Percentiles rank a stretch among this genome's conserved stretches.
Evolutionary conservation across 35 echinoderm and acorn worm genomes (phyloP).

Genomic region (Stichopus chloronotus): DNA sequence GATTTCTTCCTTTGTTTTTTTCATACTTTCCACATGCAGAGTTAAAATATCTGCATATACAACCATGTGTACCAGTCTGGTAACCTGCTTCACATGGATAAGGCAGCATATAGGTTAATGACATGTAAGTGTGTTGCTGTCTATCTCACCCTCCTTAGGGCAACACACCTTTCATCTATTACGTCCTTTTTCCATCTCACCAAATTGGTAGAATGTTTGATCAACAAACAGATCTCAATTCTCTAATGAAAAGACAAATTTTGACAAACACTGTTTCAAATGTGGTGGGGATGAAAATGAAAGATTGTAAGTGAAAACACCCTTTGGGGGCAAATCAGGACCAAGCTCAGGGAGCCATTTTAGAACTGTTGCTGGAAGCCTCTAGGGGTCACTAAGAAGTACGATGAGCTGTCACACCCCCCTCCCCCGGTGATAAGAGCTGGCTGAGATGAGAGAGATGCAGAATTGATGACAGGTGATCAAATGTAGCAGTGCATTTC

Average conservation of each 20-base stretch:
- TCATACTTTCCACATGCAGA: too few relatives aligned
- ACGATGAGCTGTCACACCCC: too few relatives aligned
- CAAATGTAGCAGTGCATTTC: too few relatives aligned
- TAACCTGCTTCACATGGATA: background rate
- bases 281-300: too few relatives aligned
- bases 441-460: too few relatives aligned
- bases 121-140: slow-evolving; percentile 22
- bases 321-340: background rate
- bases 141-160: background rate
- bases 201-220: slow-evolving; percentile 29
- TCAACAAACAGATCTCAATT: background rate
- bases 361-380: background rate
- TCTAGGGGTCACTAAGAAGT: too few relatives aligned
- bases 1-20: too few relatives aligned
- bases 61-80: background rate
- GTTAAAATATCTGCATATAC: too few relatives aligned
- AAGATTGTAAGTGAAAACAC: background rate
- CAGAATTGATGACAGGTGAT: too few relatives aligned
- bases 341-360: background rate
- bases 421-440: too few relatives aligned
- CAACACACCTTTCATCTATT: background rate
- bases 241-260: background rate
- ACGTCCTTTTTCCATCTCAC: background rate
- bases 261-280: background rate
- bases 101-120: slow-evolving; percentile 23